Evolutionary conservation across 2,797 vertebrate genomes (phyloP), one percentile per base, ranked within the genome.

Genomic region (Lagorchestes hirsutus): DNA sequence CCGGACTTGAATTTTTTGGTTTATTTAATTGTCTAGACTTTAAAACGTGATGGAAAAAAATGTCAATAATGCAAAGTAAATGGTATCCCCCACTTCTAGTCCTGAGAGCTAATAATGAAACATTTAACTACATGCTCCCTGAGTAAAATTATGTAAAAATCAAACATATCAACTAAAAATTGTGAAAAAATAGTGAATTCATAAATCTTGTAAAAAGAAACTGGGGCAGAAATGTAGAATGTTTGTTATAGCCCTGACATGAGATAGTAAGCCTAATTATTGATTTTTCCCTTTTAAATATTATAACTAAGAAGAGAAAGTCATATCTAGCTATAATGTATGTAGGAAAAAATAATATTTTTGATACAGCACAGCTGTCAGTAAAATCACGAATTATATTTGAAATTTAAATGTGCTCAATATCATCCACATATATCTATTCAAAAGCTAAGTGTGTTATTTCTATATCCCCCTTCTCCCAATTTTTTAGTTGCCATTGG

Each of bases 361-460:
- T 95, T 95, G 46, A n/a, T 55, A 91, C 4, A 90, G 28, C 74
- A 9, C 28, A 74, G 34, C 50, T 94, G n/a, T 29, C 2, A 97
- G 46, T 11, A 96, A 95, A 94, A 94, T 50, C 1, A 91, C 55
- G 93, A 92, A 94, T 97, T 97, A 94, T 96, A 95, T 92, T 94
- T 94, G 59, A 97, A 95, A 96, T 93, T 58, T 95, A 57, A 92
- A 54, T 87, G 1, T 62, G 11, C 57, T 59, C 31, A 93, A 93
- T 94, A 56, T 95, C 54, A 95, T 93, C 46, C 87, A 24, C 91
- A 54, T 28, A 90, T 57, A 94, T n/a, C 93, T 55, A 92, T 62
- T 97, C 96, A 95, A 96, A 97, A 90, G 1, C 13, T 3, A 94
- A 54, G 91, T 93, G 90, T 55, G 13, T 93, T 92, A 67, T 94